Base-by-base conservation (phyloP, 2,113 vertebrate genomes). In the Ariopsis seemanni region DNA sequence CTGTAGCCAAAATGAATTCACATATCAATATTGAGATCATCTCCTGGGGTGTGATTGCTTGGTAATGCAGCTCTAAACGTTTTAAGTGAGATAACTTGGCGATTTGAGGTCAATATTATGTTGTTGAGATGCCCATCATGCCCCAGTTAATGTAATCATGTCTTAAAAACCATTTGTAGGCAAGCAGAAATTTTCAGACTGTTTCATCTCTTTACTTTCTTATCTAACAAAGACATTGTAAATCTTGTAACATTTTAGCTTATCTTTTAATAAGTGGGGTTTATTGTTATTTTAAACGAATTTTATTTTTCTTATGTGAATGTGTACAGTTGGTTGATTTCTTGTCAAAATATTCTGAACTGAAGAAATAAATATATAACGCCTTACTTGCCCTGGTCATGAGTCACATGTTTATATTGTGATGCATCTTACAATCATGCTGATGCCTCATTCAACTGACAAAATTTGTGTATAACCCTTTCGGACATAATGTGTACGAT, bases 291-390 rank as follows among this genome's bases (percentile, higher is more conserved):
- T 88, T 91, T 91, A 75, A 91, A 91, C 82, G 89, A 83, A 94
- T 93, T 94, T 95, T 94, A 93, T 93, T 91, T 93, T 89, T 92
- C 83, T 90, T 85, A 89, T 90, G 85, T 88, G 60, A 83, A 91
- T 89, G 90, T 93, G 93, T 93, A 90, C 88, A 94, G 88, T 91
- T 90, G 80, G 86, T 85, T 91, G 85, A 87, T 92, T 62, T 92
- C 84, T 89, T 95, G 93, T 94, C 88, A 89, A 90, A 88, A 60
- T 89, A 92, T 92, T 91, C 83, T 85, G 86, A 87, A 79, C 85
- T 88, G 88, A 86, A 86, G 65, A 34, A 94, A 92, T 85, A 86
- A 93, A 93, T 91, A 85, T 67, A 67, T 85, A 75, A 72, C 10
- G 63, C 57, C 18, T 86, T n/a, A 79, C 27, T 80, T 63, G 22